A percentile compares a stretch with the other conserved stretches of the same genome.
Evolutionary conservation across 2,888 invertebrate genomes (phyloP).

Genomic region (Eilema depressum): DNA sequence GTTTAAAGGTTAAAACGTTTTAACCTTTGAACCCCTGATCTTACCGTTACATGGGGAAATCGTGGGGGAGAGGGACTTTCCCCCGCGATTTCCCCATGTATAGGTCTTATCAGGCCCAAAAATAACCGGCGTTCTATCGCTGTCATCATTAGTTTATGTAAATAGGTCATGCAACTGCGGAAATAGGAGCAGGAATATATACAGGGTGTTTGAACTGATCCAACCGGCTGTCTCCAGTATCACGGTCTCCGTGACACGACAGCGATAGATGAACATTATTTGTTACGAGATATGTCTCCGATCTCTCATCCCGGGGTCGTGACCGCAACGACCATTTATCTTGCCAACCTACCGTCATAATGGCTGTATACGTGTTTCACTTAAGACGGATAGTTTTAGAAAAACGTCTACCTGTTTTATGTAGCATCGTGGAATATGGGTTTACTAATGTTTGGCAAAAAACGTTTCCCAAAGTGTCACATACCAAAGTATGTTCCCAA

Average conservation of each 20-base stretch:
- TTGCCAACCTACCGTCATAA: background rate
- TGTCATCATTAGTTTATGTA: slow-evolving; percentile 1
- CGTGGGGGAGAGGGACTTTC: too few species aligned
- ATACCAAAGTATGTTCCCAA: too few species aligned
- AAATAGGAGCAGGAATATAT: slow-evolving; percentile 1
- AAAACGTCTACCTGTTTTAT: background rate
- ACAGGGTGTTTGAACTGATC: background rate
- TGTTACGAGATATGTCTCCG: slow-evolving; percentile 5
- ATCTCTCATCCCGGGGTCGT: background rate
- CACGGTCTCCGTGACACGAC: slow-evolving; percentile 7
- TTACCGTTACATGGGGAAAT: too few species aligned
- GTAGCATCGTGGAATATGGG: background rate
- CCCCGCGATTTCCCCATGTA: too few species aligned
- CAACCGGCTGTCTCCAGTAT: slow-evolving; percentile 1
- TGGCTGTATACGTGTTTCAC: background rate
- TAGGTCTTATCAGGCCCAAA: too few species aligned
- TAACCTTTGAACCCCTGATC: too few species aligned
- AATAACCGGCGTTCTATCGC: too few species aligned
- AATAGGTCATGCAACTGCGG: background rate
- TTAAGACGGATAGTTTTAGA: background rate
- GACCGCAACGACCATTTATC: background rate
- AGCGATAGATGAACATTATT: slow-evolving; percentile 14
- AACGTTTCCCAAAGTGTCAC: too few species aligned
- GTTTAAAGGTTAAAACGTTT: too few species aligned
- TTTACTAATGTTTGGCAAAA: too few species aligned